Conservation (phyloP, 2,888 invertebrate species). For the Chrysomela aeneicollis region DNA sequence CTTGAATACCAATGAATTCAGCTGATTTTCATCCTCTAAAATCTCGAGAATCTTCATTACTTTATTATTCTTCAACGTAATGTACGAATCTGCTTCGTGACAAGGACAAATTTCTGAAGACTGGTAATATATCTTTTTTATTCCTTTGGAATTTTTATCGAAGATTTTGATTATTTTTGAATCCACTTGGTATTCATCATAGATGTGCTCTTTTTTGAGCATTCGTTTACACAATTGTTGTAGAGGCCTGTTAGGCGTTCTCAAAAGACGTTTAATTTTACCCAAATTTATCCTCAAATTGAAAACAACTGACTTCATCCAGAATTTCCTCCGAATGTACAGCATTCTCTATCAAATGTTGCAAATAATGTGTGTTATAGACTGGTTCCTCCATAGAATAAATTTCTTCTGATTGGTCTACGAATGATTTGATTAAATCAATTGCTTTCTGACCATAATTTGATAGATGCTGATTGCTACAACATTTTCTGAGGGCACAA, state of each 20-base stretch:
- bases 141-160: too few relatives aligned
- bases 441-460: neutral
- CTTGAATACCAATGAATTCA: too few relatives aligned
- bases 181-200: neutral
- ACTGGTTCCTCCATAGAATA: too few relatives aligned
- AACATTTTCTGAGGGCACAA: too few relatives aligned
- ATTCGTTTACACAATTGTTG: neutral
- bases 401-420: neutral
- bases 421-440: neutral
- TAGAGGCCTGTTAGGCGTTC: conserved; percentile 1
- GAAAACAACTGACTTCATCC: conserved; percentile 1
- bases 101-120: too few relatives aligned
- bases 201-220: neutral
- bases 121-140: too few relatives aligned
- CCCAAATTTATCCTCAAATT: conserved; percentile 3
- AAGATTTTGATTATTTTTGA: too few relatives aligned
- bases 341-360: neutral
- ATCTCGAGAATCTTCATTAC: too few relatives aligned
- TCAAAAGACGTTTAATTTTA: neutral
- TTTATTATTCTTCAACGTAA: too few relatives aligned
- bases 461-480: too few relatives aligned
- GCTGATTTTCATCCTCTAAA: too few relatives aligned
- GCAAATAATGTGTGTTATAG: neutral
- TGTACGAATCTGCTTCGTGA: too few relatives aligned
- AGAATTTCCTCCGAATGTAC: neutral